Conservation (phyloP, 2,888 invertebrate genomes). For the Thymelicus sylvestris region DNA sequence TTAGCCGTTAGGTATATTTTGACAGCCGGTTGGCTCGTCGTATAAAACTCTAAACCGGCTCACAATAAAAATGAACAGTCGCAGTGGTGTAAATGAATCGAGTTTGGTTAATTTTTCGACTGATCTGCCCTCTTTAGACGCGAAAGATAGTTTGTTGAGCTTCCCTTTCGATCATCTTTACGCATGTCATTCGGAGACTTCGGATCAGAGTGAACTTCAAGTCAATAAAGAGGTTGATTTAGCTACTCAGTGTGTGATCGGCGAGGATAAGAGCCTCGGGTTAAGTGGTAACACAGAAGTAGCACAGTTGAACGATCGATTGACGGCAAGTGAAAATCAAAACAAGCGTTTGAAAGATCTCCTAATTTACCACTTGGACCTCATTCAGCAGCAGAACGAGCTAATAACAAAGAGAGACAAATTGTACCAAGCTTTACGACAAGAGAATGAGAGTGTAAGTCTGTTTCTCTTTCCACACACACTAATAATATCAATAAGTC, state of each 20-base stretch:
- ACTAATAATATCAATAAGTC: not conserved
- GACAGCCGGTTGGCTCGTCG: conserved; percentile 81
- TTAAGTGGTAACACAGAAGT: conserved; percentile 52
- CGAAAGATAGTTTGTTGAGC: conserved; percentile 84
- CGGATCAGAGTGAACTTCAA: conserved; percentile 61
- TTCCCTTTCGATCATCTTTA: conserved; percentile 90
- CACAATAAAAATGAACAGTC: conserved; percentile 80
- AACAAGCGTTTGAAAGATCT: conserved; percentile 91
- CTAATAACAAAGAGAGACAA: conserved; percentile 92
- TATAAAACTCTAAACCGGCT: conserved; percentile 62
- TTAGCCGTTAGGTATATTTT: conserved; percentile 64
- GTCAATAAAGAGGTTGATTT: conserved; percentile 74
- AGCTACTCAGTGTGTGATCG: conserved; percentile 61
- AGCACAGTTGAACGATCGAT: conserved; percentile 59
- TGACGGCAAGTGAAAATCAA: conserved; percentile 77
- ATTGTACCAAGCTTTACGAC: conserved; percentile 87
- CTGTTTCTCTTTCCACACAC: conserved; percentile 31
- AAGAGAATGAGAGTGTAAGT: conserved; percentile 92
- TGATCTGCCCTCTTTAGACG: conserved; percentile 70
- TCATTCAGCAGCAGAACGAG: conserved; percentile 96
- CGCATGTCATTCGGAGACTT: conserved; percentile 84
- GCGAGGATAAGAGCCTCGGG: conserved; percentile 57
- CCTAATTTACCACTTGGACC: conserved; percentile 92
- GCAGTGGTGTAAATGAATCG: conserved; percentile 77
- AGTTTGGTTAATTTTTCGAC: conserved; percentile 79